Conservation (phyloP, 2,888 invertebrate species). For the Vesta saturnalis region DNA sequence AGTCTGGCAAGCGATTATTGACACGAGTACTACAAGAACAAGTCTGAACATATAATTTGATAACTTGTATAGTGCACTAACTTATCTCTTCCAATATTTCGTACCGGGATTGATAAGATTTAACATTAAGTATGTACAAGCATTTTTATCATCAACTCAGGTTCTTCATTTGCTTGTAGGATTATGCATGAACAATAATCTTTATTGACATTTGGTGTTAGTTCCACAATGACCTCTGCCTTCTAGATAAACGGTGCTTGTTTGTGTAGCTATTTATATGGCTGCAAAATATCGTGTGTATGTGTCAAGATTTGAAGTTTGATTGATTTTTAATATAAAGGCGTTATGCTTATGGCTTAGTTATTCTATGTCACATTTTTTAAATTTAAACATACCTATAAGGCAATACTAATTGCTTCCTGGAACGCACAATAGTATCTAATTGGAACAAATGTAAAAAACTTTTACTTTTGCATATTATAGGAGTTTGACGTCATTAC, state of each 20-base stretch:
- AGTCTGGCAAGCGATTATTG: not conserved
- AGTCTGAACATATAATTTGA: too few relatives aligned
- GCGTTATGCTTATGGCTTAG: not conserved
- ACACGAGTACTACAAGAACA: not conserved
- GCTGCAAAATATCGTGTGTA: not conserved
- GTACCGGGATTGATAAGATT: not conserved
- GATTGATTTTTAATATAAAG: constrained; percentile 1
- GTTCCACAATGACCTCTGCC: not conserved
- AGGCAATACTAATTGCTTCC: too few relatives aligned
- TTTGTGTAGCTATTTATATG: not conserved
- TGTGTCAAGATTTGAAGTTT: not conserved
- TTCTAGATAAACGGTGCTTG: not conserved
- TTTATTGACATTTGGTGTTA: not conserved
- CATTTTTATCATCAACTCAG: not conserved
- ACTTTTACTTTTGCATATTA: too few relatives aligned
- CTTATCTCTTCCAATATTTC: not conserved
- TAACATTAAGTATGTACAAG: not conserved
- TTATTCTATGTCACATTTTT: not conserved
- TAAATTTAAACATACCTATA: too few relatives aligned
- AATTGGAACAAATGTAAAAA: too few relatives aligned
- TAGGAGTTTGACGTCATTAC: too few relatives aligned
- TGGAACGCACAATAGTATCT: too few relatives aligned
- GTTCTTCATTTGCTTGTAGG: not conserved
- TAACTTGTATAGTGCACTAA: too few relatives aligned
- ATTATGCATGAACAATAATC: not conserved